Base-by-base conservation (phyloP, 2,113 vertebrate genomes). In the Poecile atricapillus region DNA sequence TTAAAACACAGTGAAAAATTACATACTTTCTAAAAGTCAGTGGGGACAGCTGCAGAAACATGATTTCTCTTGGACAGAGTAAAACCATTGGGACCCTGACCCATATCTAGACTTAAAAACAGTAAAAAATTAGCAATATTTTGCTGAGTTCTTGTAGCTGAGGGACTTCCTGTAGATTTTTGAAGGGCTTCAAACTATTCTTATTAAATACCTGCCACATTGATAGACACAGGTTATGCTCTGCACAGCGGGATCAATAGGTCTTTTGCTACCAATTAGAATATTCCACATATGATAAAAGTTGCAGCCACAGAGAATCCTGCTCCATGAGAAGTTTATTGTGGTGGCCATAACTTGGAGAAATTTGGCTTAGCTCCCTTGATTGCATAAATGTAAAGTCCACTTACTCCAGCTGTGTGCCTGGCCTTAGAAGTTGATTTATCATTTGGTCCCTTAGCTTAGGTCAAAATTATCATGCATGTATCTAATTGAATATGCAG, bases 1-100 rank as follows among this genome's bases (percentile, higher is more conserved):
- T 78, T 95, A 79, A 92, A 94, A 89, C 16, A 62, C 47, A 87
- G 28, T 50, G 44, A 85, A 93, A 94, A 87, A 60, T 9, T 71
- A 27, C 63, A 22, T 68, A 35, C n/a, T 84, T 94, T 60, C 49
- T 10, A 83, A 60, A 86, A 70, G 52, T 49, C 68, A 67, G 1
- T 43, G 41, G 12, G n/a, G 60, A n/a, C 35, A 85, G 47, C 18
- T 67, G 18, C n/a, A 47, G 35, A 35, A 25, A 19, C 15, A 14
- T n/a, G 31, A 68, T 46, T 91, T 79, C 59, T 37, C 30, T 65
- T 86, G 84, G 39, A 78, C 49, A 33, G 46, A 67, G 13, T 50
- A 83, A 67, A 52, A 67, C 39, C 1, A 0, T 6, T 35, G 63
- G 28, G 73, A 89, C 11, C 3, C 47, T 52, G 14, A 44, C 13